These are phyloP conservation scores for Rhabditophanes sp. DNA, from an alignment of 2,888 invertebrate species.

Conservation along the genomic window DNA sequence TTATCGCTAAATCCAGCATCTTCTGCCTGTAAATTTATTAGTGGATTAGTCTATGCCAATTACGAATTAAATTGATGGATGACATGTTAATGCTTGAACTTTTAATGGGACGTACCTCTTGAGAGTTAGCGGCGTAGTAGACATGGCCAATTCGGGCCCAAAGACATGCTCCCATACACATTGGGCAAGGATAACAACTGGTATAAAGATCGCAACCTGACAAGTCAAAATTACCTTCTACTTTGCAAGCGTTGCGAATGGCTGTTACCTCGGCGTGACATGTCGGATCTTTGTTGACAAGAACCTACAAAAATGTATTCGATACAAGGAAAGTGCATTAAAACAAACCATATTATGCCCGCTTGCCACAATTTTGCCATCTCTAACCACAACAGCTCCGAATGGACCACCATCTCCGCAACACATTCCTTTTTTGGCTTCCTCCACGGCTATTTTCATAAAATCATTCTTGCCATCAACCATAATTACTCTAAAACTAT, in stretches of 20 bases:
- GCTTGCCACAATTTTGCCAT: slow-evolving; percentile 26
- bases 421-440: slow-evolving; percentile 25
- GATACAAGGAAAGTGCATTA: neutral
- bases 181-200: slow-evolving; percentile 38
- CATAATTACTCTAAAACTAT: too few species aligned
- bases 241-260: slow-evolving; percentile 30
- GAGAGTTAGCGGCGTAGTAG: slow-evolving; percentile 34
- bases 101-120: slow-evolving; percentile 16
- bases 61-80: too few species aligned
- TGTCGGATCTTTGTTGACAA: slow-evolving; percentile 31
- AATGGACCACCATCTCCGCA: slow-evolving; percentile 37
- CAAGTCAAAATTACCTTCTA: slow-evolving; percentile 16
- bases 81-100: neutral
- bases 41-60: too few species aligned
- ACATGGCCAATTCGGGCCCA: slow-evolving; percentile 34
- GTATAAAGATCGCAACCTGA: slow-evolving; percentile 33
- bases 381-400: slow-evolving; percentile 34
- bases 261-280: slow-evolving; percentile 40
- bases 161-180: slow-evolving; percentile 38
- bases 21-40: slow-evolving; percentile 17
- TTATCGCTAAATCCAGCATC: slow-evolving; percentile 33
- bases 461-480: slow-evolving; percentile 14
- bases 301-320: slow-evolving; percentile 11
- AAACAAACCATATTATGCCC: slow-evolving; percentile 30
- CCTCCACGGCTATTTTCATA: slow-evolving; percentile 29